phyloP scores from a whole-genome alignment of 2,797 vertebrate genomes.

The Anguilla anguilla region DNA sequence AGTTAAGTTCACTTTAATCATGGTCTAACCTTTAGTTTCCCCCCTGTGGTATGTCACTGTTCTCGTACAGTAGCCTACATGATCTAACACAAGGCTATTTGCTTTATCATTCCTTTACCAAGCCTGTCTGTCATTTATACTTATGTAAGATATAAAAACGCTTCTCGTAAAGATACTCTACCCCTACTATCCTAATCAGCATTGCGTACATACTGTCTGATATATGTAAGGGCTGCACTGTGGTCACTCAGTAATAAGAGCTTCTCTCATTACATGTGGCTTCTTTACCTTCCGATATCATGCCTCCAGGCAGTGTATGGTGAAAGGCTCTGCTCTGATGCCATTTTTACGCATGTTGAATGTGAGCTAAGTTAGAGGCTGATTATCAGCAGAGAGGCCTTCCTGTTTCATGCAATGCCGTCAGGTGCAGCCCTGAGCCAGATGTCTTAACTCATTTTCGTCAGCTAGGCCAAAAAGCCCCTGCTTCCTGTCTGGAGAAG shows the following conservation, averaged over 20 bases:
- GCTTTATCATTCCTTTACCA: neutral
- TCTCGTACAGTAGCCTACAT: neutral
- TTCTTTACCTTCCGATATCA: neutral
- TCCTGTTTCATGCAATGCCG: neutral
- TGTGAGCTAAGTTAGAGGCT: neutral
- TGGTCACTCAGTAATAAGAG: neutral
- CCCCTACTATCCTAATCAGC: neutral
- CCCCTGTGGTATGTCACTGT: neutral
- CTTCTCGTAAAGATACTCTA: neutral
- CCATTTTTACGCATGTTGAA: neutral
- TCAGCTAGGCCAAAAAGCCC: slow-evolving; percentile 35
- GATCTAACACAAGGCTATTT: neutral
- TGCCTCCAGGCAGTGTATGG: neutral
- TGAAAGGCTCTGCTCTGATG: neutral
- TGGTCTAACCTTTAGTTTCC: neutral
- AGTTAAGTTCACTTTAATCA: neutral
- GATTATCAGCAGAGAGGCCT: neutral
- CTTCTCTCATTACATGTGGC: neutral
- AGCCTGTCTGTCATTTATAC: neutral
- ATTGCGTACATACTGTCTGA: neutral
- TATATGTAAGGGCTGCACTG: neutral
- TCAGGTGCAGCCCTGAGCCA: slow-evolving; percentile 22
- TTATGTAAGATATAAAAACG: neutral
- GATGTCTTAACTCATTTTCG: slow-evolving; percentile 45
- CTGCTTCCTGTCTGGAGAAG: slow-evolving; percentile 37